A percentile compares a stretch with the other conserved stretches of the same genome.
These are phyloP conservation scores for Aviceda subcristata DNA, from an alignment of 2,113 vertebrate genomes.

Conservation along the genomic window DNA sequence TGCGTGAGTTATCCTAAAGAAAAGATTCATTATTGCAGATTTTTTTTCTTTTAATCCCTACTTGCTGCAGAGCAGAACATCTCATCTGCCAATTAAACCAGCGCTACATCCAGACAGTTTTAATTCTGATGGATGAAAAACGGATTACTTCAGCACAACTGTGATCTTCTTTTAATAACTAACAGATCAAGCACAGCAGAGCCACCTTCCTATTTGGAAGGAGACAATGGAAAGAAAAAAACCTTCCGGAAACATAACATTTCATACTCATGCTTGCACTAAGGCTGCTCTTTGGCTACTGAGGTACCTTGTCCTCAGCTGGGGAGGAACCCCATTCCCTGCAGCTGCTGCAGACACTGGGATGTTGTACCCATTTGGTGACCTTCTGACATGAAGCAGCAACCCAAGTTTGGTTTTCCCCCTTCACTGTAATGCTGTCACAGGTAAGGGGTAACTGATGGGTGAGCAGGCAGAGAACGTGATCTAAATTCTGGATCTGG, in stretches of 20 bases:
- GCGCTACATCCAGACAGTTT: neutral
- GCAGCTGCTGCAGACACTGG: rapidly evolving
- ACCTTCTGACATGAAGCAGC: neutral
- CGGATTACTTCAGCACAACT: neutral
- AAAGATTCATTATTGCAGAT: neutral
- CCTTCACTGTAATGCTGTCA: neutral
- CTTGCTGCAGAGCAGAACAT: neutral
- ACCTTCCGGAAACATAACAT: neutral
- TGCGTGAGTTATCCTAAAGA: neutral
- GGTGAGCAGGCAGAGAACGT: neutral
- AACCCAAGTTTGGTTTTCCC: too few species aligned
- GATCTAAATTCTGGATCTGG: neutral
- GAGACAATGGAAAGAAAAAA: neutral
- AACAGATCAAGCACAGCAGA: neutral
- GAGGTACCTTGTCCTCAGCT: neutral
- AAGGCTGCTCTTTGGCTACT: neutral
- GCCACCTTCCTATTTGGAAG: neutral
- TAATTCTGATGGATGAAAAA: neutral
- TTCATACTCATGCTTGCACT: rapidly evolving
- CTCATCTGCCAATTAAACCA: neutral
- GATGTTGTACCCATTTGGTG: neutral
- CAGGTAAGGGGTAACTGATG: neutral
- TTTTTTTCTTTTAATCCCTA: neutral
- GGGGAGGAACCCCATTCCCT: neutral
- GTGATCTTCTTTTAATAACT: neutral